Evolutionary conservation across 2,797 vertebrate species (phyloP), one percentile per base, ranked within the genome.

Genomic region (Cryptoblepharus egeriae): DNA sequence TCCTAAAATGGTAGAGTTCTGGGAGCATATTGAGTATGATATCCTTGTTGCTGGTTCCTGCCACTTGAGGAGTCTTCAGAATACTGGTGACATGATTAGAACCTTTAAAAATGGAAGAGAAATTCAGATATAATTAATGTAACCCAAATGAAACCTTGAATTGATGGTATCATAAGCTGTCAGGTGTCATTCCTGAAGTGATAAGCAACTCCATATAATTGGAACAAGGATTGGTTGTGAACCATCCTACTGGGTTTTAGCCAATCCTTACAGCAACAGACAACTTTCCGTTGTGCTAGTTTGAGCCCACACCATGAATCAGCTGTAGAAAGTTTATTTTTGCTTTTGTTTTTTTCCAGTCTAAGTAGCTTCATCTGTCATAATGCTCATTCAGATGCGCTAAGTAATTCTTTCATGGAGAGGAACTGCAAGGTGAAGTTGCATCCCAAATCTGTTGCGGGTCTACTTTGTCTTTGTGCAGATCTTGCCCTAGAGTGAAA

Each of bases 311-410:
- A 13, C 4, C 49, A 0, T 79, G n/a, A 52, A 35, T 88, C 73
- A 57, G 49, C 72, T 87, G 73, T 82, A 88, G 79, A 49, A 37
- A 74, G 80, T 91, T 92, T 90, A 70, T 16, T 90, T 89, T 89
- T 86, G 68, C 77, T 42, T 75, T 93, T 91, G 64, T 89, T 83
- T 45, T 81, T 88, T 57, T 85, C 75, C 68, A 65, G 0, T 84
- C 81, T 85, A 84, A 85, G 87, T 89, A 87, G 81, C 60, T 88
- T 91, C 71, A 90, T 2, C 0, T 91, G 89, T 86, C 82, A 89
- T 89, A 80, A 78, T 87, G 80, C 85, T 91, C 87, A 89, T 85
- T 89, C 84, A 89, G 55, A 0, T 68, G 0, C 74, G 69, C 67
- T 88, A 89, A 79, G 6, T 0, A 83, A 87, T 75, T 81, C 76